A percentile compares a stretch with the other conserved stretches of the same genome.
These are phyloP conservation scores for Acanthaster planci DNA, from an alignment of 35 echinoderm and acorn worm genomes.

Conservation along the genomic window DNA sequence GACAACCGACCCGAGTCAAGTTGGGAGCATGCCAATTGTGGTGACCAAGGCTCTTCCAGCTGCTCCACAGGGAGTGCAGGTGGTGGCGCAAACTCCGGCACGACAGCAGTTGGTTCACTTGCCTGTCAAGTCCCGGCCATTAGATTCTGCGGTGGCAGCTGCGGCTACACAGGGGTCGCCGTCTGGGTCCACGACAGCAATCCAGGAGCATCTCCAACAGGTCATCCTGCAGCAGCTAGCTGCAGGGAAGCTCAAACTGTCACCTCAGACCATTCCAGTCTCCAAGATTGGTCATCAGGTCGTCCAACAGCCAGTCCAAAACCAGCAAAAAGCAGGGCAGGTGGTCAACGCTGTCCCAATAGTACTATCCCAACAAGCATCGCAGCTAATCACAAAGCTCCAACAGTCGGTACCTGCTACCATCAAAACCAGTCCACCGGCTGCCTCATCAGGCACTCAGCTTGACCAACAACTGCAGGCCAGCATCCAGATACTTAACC, in stretches of 20 bases:
- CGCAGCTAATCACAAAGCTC: neutral
- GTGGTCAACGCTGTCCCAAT: neutral
- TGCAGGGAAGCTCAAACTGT: neutral
- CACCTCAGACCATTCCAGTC: neutral
- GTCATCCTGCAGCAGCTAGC: neutral
- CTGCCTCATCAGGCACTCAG: too few relatives aligned
- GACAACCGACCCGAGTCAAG: neutral
- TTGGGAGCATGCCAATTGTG: neutral
- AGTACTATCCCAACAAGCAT: neutral
- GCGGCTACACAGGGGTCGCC: neutral
- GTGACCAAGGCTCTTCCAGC: neutral
- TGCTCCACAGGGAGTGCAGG: neutral
- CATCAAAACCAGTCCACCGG: too few relatives aligned
- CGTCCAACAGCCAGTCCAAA: neutral
- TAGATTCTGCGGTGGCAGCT: neutral
- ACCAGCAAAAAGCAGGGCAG: neutral
- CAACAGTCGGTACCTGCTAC: neutral
- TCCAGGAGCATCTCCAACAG: conserved; percentile 1
- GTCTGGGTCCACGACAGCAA: neutral
- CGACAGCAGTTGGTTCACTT: neutral
- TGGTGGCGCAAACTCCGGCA: neutral
- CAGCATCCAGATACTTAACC: too few relatives aligned
- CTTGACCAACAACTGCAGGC: too few relatives aligned
- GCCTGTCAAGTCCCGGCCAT: neutral
- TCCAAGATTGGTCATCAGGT: neutral